A percentile compares a stretch with the other conserved stretches of the same genome.
Conservation (phyloP, 2,113 vertebrate species). For the Tychaedon coryphoeus region DNA sequence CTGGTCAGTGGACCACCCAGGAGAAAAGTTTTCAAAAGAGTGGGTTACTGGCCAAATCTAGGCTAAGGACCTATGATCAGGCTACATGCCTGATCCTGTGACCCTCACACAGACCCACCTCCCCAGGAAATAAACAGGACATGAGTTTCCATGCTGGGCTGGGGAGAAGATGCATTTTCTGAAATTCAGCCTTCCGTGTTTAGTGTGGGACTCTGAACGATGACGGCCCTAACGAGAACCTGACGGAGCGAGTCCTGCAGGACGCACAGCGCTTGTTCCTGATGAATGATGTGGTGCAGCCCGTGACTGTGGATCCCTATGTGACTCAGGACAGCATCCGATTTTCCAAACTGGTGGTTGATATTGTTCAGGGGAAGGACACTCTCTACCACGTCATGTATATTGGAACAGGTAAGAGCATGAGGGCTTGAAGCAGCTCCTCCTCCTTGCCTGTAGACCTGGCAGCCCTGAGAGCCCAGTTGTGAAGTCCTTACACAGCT, state of each 20-base stretch:
- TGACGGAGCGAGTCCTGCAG: slow-evolving; percentile 95
- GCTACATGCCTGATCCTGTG: not conserved
- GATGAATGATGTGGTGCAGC: slow-evolving; percentile 97
- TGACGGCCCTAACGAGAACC: slow-evolving; percentile 86
- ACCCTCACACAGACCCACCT: not conserved
- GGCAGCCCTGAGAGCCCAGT: not conserved
- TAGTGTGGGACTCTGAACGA: slow-evolving; percentile 92
- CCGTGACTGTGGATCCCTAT: slow-evolving; percentile 88
- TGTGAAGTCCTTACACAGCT: not conserved
- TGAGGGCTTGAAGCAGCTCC: not conserved
- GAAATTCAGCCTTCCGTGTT: not conserved
- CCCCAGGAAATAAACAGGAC: not conserved
- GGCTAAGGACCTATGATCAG: not conserved
- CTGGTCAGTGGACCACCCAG: not conserved
- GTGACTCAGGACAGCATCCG: slow-evolving; percentile 93
- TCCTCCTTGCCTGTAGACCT: not conserved
- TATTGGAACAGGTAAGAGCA: slow-evolving; percentile 89
- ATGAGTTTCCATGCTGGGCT: not conserved
- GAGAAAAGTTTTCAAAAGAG: not conserved
- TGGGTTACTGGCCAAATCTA: not conserved
- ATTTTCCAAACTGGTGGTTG: slow-evolving; percentile 93
- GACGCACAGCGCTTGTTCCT: slow-evolving; percentile 94
- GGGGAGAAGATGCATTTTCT: not conserved
- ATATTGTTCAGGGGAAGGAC: slow-evolving; percentile 95
- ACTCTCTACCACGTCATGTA: slow-evolving; percentile 96